A percentile compares a stretch with the other conserved stretches of the same genome.
These are phyloP conservation scores for Ramphastos sulfuratus DNA, from an alignment of 2,113 vertebrate species.

Conservation along the genomic window DNA sequence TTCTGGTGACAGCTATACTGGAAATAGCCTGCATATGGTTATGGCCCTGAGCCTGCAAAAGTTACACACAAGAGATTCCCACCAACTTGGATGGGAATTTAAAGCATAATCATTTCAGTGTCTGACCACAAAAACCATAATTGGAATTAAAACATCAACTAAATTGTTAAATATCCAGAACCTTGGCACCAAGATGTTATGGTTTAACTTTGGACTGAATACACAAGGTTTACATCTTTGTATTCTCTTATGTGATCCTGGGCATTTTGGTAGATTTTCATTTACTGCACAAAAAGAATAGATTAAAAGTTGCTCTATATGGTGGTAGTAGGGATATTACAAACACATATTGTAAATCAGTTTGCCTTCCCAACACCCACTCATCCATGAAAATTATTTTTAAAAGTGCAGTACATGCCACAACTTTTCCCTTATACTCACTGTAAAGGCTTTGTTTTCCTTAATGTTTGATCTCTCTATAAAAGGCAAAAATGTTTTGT, in stretches of 20 bases:
- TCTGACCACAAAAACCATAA: conserved; percentile 65
- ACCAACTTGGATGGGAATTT: conserved; percentile 46
- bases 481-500: conserved; percentile 43
- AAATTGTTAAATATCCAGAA: conserved; percentile 49
- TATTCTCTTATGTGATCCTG: not conserved
- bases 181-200: conserved; percentile 43
- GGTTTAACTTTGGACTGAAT: conserved; percentile 16
- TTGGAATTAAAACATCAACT: conserved; percentile 57
- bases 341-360: conserved; percentile 29
- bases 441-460: conserved; percentile 23
- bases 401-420: conserved; percentile 19
- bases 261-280: conserved; percentile 21
- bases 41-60: conserved; percentile 32
- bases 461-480: conserved; percentile 53
- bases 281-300: conserved; percentile 43
- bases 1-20: not conserved
- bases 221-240: not conserved
- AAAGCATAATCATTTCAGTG: conserved; percentile 15
- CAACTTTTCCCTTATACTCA: not conserved
- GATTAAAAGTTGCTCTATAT: not conserved
- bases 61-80: conserved; percentile 33
- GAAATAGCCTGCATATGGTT: conserved; percentile 15
- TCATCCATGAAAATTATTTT: conserved; percentile 27
- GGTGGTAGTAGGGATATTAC: not conserved
- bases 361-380: not conserved